Evolutionary conservation across 2,113 vertebrate genomes (phyloP).

Genomic region (Hepsetus odoe): DNA sequence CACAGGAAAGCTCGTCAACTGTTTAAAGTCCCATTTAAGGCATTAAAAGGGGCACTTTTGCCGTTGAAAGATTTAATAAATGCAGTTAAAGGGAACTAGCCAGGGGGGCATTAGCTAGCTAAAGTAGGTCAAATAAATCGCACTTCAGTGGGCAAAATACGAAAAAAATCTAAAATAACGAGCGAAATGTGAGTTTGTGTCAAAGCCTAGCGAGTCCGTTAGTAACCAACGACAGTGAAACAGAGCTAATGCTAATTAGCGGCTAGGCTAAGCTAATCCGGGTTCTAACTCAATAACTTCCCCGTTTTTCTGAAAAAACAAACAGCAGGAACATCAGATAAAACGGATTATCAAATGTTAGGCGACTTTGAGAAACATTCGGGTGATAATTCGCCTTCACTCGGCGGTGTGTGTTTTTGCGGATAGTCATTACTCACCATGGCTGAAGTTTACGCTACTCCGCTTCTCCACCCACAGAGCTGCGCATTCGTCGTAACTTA

Average conservation of each 20-base stretch:
- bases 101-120: no score
- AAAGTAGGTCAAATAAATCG: no score
- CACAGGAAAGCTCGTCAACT: no score
- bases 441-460: conserved; percentile 54
- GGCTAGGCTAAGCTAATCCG: neutral
- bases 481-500: conserved; percentile 25
- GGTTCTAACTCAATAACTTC: neutral
- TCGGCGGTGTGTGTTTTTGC: neutral
- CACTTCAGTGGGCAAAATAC: neutral
- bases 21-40: no score
- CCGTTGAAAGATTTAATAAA: no score
- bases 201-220: neutral
- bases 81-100: no score
- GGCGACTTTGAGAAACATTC: neutral
- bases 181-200: neutral
- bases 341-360: neutral
- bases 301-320: neutral
- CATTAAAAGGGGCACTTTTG: no score
- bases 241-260: neutral
- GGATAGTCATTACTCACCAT: conserved; percentile 65
- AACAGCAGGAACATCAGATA: no score
- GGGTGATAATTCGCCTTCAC: neutral
- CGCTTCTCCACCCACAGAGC: conserved; percentile 17
- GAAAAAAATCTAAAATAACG: neutral
- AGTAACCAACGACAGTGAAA: neutral